phyloP scores from a whole-genome alignment of 2,888 invertebrate species.

The Ormyrus nitidulus region DNA sequence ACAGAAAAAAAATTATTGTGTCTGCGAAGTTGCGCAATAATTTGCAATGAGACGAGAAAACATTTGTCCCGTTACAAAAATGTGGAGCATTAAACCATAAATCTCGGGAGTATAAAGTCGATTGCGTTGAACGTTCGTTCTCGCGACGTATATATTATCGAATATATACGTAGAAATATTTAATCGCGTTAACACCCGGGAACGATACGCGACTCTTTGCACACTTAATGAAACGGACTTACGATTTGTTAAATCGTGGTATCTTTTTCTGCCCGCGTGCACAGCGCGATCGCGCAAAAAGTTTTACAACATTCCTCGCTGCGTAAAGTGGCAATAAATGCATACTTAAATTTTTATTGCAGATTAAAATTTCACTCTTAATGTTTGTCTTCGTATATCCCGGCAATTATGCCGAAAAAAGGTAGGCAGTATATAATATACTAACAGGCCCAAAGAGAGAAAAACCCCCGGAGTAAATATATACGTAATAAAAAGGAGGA shows the following conservation, averaged over 20 bases:
- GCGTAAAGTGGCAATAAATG: conserved; percentile 10
- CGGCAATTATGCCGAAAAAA: conserved; percentile 34
- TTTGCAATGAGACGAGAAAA: no score
- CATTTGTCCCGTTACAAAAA: no score
- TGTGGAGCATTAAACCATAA: no score
- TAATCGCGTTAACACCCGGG: no score
- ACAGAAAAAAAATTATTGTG: no score
- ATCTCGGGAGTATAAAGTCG: no score
- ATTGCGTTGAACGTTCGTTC: no score
- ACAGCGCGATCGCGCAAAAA: neutral
- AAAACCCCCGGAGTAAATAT: neutral
- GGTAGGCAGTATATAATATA: neutral
- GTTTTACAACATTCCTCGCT: conserved; percentile 1
- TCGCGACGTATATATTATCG: no score
- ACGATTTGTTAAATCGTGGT: conserved; percentile 7
- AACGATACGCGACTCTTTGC: no score
- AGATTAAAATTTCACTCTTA: conserved; percentile 27
- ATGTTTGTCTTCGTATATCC: conserved; percentile 15
- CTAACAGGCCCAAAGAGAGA: neutral
- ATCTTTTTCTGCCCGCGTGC: neutral
- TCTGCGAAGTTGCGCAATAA: no score
- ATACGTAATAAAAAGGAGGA: no score
- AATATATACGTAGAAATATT: no score
- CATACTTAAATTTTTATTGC: conserved; percentile 33
- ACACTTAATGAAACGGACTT: neutral